Evolutionary conservation across 2,888 invertebrate genomes (phyloP).

Genomic region (Campoplex nolae): DNA sequence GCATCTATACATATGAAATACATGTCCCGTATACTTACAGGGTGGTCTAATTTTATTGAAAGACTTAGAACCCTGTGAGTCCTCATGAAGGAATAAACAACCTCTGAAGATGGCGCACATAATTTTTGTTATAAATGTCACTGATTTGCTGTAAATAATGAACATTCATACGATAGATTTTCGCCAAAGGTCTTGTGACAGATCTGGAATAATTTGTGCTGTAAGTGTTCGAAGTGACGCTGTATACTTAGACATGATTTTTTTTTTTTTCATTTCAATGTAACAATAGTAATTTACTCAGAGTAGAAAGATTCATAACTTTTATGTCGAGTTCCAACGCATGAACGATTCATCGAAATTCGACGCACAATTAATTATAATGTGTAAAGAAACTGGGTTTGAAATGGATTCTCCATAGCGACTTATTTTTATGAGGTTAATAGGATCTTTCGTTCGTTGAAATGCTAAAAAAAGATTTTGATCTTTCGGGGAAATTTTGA

Average conservation of each 20-base stretch:
- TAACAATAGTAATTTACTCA: too few relatives aligned
- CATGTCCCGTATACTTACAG: conserved; percentile 19
- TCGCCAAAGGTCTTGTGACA: too few relatives aligned
- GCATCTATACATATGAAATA: conserved; percentile 13
- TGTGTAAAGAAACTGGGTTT: not conserved
- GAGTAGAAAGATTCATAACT: too few relatives aligned
- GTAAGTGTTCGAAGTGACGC: too few relatives aligned
- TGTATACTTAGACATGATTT: too few relatives aligned
- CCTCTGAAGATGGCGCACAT: not conserved
- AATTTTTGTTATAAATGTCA: not conserved
- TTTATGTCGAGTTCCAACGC: too few relatives aligned
- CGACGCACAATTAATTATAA: not conserved
- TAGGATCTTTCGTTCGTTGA: not conserved
- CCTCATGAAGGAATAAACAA: not conserved
- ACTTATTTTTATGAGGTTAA: not conserved
- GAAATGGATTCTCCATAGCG: not conserved
- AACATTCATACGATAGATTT: too few relatives aligned
- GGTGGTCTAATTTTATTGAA: not conserved
- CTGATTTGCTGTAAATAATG: not conserved
- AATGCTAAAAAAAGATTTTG: not conserved
- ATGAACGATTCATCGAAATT: too few relatives aligned
- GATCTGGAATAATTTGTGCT: too few relatives aligned
- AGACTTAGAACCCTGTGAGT: not conserved
- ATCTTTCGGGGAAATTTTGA: not conserved
- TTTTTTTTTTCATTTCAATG: too few relatives aligned